Evolutionary conservation across 2,113 vertebrate genomes (phyloP), one percentile per base, ranked within the genome.

Genomic region (Atractosteus spatula): DNA sequence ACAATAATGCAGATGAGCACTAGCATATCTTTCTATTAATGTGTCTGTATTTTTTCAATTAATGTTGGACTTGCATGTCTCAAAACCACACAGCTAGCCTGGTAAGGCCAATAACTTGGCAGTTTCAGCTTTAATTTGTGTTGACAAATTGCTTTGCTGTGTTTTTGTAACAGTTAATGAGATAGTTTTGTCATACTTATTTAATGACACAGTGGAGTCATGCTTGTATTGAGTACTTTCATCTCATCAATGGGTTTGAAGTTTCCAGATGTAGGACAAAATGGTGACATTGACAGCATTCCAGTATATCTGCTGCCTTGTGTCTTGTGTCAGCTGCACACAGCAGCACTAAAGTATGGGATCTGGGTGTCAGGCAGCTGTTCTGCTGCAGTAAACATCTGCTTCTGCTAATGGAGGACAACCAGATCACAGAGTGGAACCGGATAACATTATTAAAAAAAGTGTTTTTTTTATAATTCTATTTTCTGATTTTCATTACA

Each of bases 121-220:
- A 16, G 65, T 66, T 8, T 7, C 6, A 0, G 42, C 71, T 41
- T 41, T 29, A 29, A 29, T 29, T 29, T 64, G 66, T 29, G 16
- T 47, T 71, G 63, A 79, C 70, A 76, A 74, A 71, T 66, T 69
- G 44, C 72, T 16, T 44, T 45, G 72, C 70, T 71, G 45, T 64
- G 62, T 76, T 76, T 73, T 68, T 71, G 59, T 78, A 75, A 76
- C 72, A 71, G 74, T 77, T 67, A 77, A 77, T 76, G 78, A 64
- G 72, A 74, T 75, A 63, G 59, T 43, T 68, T 63, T 77, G 74
- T 72, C 71, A 62, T 54, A 61, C 70, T 67, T 77, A 42, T 77
- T 69, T 81, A 80, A 79, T 77, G 79, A 61, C 77, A 70, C 8
- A 54, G 71, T 57, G n/a, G 3, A 45, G 41, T 47, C 5, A 68